Percentiles rank a stretch among this genome's conserved stretches.
phyloP scores from a whole-genome alignment of 1,140 invertebrate genomes.

The Drosophila saltans region DNA sequence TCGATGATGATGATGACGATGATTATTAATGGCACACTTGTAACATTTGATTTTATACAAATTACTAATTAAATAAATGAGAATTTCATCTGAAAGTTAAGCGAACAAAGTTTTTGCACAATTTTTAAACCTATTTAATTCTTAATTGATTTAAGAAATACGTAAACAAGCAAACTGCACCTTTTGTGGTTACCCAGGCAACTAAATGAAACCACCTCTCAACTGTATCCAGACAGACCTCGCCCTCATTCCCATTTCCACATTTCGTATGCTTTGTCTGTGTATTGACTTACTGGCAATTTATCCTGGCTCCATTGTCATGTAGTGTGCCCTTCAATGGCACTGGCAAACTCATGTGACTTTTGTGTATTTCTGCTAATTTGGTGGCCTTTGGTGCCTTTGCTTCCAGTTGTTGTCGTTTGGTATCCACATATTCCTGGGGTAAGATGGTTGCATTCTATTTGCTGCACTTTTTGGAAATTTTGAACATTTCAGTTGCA shows the following conservation, averaged over 20 bases:
- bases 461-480: not conserved
- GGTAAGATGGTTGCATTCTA: slow-evolving; percentile 29
- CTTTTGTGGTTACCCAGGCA: not conserved
- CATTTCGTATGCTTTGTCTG: not conserved
- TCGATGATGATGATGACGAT: slow-evolving; percentile 79
- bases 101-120: no score
- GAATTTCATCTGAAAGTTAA: not conserved
- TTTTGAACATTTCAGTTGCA: slow-evolving; percentile 28
- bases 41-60: slow-evolving; percentile 41
- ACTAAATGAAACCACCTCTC: not conserved
- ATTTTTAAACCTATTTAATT: no score
- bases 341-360: slow-evolving; percentile 25
- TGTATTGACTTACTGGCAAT: slow-evolving; percentile 55
- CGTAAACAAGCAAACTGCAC: not conserved
- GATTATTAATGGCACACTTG: slow-evolving; percentile 63
- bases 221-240: not conserved
- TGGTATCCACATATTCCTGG: not conserved
- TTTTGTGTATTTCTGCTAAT: slow-evolving; percentile 70
- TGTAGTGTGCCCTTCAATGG: slow-evolving; percentile 12
- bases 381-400: slow-evolving; percentile 70
- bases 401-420: slow-evolving; percentile 13
- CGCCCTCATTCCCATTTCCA: slow-evolving; percentile 13
- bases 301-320: slow-evolving; percentile 56
- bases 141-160: no score
- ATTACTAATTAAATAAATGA: slow-evolving; percentile 53